Conservation (phyloP, 2,888 invertebrate species). For the Sphaeridia pumilis region DNA sequence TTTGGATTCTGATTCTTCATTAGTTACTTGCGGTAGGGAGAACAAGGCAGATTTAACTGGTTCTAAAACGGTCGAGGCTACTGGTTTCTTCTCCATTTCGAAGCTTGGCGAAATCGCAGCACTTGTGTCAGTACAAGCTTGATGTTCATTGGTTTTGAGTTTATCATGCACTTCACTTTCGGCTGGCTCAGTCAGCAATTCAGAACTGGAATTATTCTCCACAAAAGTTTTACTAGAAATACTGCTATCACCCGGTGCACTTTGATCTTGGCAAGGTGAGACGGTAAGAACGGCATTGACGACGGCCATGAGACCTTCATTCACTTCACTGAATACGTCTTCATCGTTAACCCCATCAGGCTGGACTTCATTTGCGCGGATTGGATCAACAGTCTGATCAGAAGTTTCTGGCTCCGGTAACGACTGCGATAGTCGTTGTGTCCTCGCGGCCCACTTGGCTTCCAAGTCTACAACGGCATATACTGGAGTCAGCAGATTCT, state of each 20-base stretch:
- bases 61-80: background rate
- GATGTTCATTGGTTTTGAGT: conserved; percentile 8
- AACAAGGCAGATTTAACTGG: background rate
- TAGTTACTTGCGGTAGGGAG: too few species aligned
- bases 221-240: background rate
- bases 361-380: background rate
- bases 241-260: too few species aligned
- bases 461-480: conserved; percentile 33
- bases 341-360: background rate
- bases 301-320: background rate
- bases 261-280: too few species aligned
- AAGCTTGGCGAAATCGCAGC: conserved; percentile 4
- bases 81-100: background rate
- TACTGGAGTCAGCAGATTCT: conserved; percentile 14
- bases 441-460: conserved; percentile 32
- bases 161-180: conserved; percentile 2
- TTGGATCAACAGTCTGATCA: background rate
- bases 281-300: background rate
- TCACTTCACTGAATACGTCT: background rate
- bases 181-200: background rate
- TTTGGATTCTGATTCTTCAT: too few species aligned
- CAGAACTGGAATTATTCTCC: background rate
- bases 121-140: too few species aligned
- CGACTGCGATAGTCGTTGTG: conserved; percentile 14
- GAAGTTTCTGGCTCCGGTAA: background rate